Evolutionary conservation across 2,113 vertebrate genomes (phyloP).

Genomic region (Hyaena hyaena): DNA sequence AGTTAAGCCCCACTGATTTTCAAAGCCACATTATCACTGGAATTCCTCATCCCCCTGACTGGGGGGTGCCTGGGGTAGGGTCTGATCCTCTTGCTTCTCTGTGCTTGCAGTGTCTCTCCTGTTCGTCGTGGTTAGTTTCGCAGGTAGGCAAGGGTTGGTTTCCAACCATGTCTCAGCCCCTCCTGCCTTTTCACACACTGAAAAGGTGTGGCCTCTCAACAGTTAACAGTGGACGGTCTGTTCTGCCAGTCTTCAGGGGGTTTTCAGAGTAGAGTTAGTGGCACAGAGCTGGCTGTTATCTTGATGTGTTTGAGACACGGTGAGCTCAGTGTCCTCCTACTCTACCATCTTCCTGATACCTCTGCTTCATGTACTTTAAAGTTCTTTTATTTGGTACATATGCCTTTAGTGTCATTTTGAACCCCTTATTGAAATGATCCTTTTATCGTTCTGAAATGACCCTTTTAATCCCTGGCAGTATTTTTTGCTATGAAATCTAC

Average conservation of each 20-base stretch:
- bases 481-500: constrained; percentile 25
- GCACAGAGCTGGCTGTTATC: background rate
- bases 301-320: background rate
- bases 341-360: background rate
- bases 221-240: background rate
- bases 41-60: background rate
- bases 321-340: background rate
- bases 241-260: background rate
- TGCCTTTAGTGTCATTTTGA: background rate
- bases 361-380: constrained; percentile 1
- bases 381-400: background rate
- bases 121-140: background rate
- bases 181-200: background rate
- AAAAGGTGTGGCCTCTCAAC: background rate
- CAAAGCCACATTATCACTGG: background rate
- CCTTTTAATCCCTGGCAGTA: background rate
- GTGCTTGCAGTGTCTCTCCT: background rate
- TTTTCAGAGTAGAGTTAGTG: background rate
- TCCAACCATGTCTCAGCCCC: background rate
- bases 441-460: background rate
- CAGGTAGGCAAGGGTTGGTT: background rate
- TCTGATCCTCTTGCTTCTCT: background rate
- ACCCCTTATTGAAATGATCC: background rate
- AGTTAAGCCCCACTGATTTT: background rate
- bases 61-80: background rate